Base-by-base conservation (phyloP, 2,797 vertebrate genomes). In the Sebastiscus albofasciatus region DNA sequence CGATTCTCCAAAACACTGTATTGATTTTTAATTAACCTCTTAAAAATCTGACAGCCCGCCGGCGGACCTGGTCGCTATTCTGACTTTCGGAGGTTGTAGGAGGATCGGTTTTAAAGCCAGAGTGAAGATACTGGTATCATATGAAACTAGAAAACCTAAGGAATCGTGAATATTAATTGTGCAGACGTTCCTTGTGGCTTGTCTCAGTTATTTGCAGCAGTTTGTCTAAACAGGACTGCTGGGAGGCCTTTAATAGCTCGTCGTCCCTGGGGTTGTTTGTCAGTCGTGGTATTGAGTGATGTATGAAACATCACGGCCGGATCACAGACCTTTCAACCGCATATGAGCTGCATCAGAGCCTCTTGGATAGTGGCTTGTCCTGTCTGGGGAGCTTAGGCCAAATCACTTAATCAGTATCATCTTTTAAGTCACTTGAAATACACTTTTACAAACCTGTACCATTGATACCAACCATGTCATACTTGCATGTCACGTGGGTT, bases 231-330 rank as follows among this genome's bases (percentile, higher is more conserved):
- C 64, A 81, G 65, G 70, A 61, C 81, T 77, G 61, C 78, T 72
- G 84, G 81, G 86, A 87, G 77, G 60, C 54, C 73, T 76, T 80
- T 89, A 86, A 87, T 78, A 81, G 82, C 74, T 33, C 18, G 27
- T 39, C 1, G 1, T 84, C 89, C 81, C 85, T 22, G 4, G 59
- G 78, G 85, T 74, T 75, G 42, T 87, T 89, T 89, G 66, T 85
- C 83, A 76, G 67, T 69, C 16, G 73, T 72, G 52, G 67, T 79
- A 77, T 72, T 83, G 79, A 90, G 65, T 69, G 74, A 85, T 88
- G 56, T 83, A 68, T 89, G 81, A 90, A 75, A 79, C 81, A 81
- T 86, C 79, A 75, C 58, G 54, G 68, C 31, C 9, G 10, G 74
- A 82, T 83, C 75, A 61, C 64, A 84, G 78, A 73, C 81, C 62